Evolutionary conservation across 2,888 invertebrate species (phyloP).

Genomic region (Lacanobia wlatinum): DNA sequence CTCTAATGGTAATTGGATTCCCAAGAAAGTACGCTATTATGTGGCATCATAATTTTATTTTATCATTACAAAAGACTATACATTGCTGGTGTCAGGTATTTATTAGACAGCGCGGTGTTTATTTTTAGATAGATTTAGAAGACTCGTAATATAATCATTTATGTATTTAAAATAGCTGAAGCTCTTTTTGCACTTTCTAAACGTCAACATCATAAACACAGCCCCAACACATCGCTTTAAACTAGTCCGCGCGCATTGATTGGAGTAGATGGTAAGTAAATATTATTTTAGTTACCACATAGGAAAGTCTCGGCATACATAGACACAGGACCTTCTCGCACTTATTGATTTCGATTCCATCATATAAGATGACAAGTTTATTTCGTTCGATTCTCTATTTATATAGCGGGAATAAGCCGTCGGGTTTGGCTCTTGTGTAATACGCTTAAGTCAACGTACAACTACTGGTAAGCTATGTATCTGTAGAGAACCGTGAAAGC

Average conservation of each 20-base stretch:
- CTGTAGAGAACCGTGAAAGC: constrained; percentile 66
- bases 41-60: constrained; percentile 7
- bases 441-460: constrained; percentile 23
- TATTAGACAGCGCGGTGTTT: neutral
- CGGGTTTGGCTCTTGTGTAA: constrained; percentile 29
- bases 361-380: constrained; percentile 35
- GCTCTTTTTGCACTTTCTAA: neutral
- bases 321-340: neutral
- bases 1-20: constrained; percentile 21
- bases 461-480: constrained; percentile 41
- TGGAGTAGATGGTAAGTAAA: constrained; percentile 11
- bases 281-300: constrained; percentile 18
- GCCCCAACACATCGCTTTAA: neutral
- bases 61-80: neutral
- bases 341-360: constrained; percentile 46
- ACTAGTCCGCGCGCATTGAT: neutral
- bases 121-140: neutral
- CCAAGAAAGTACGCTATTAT: constrained; percentile 21
- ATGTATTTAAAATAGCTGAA: neutral
- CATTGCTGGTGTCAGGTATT: neutral
- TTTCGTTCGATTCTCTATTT: constrained; percentile 36
- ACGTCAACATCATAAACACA: neutral
- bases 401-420: constrained; percentile 13
- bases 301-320: neutral
- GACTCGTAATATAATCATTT: neutral